Evolutionary conservation across 2,797 vertebrate genomes (phyloP), one percentile per base, ranked within the genome.

Genomic region (Pitangus sulphuratus): DNA sequence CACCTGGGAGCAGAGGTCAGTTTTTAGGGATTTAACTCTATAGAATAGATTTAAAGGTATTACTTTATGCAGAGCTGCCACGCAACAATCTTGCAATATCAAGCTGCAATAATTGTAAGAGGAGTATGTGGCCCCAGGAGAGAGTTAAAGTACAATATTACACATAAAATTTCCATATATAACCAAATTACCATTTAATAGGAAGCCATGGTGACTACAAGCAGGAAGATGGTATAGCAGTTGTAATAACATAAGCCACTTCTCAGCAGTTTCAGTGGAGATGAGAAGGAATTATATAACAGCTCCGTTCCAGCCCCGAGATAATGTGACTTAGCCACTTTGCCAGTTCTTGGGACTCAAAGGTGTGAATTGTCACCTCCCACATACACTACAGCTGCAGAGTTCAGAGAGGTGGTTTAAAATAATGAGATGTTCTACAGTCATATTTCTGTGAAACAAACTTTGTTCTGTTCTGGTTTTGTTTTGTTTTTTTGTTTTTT

Each of bases 181-280:
- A 84, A 58, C 45, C 13, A 53, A 86, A 89, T 35, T 66, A 25
- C n/a, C 42, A 58, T 84, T 93, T 92, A 94, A 81, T 50, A 45
- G 70, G 70, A 84, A 93, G 28, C 37, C 1, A 1, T 71, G 44
- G 50, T 77, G 82, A 66, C 64, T 85, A 54, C n/a, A 87, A 87
- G n/a, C 12, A 86, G 57, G n/a, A 75, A 85, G 85, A 83, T 42
- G 45, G 37, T 83, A 42, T 18, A 80, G 61, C 16, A 56, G 35
- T 85, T 89, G 40, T 60, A 80, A 70, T 76, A 87, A 62, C 48
- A 84, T 76, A 75, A 92, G 84, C n/a, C 21, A 31, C 30, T 83
- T 87, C 30, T 77, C 68, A 84, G 35, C 65, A 91, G 30, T 75
- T 66, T 24, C 37, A 37, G 50, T 68, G 65, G 57, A 71, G 60